Evolutionary conservation across 2,888 invertebrate genomes (phyloP).

Genomic region (Choristoneura rosaceana): DNA sequence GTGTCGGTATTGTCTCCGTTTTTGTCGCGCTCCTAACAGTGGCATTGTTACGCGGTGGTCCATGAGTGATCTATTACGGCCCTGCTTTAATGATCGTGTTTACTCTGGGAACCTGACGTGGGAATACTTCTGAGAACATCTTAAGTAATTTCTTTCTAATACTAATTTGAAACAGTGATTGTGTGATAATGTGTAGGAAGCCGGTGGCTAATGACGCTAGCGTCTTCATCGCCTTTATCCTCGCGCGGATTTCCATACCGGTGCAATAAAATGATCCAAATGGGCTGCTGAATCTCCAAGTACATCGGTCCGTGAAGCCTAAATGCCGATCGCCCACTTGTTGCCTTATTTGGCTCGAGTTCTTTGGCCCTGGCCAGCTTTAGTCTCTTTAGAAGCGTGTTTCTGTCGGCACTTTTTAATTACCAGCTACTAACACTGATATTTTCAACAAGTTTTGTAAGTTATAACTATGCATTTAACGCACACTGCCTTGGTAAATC

Average conservation of each 20-base stretch:
- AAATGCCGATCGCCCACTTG: conserved; percentile 79
- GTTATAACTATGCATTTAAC: too few relatives aligned
- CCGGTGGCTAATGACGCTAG: background rate
- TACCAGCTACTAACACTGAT: background rate
- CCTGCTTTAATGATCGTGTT: conserved; percentile 39
- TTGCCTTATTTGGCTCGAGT: conserved; percentile 59
- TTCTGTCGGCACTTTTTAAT: conserved; percentile 28
- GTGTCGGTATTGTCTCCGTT: conserved; percentile 65
- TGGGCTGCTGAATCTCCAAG: conserved; percentile 63
- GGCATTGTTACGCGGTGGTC: conserved; percentile 58
- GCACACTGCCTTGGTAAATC: background rate
- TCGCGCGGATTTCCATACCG: conserved; percentile 66
- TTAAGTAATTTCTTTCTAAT: conserved; percentile 38
- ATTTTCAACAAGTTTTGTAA: conserved; percentile 10
- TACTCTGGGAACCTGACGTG: conserved; percentile 40
- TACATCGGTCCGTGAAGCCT: conserved; percentile 56
- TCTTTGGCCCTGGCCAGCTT: conserved; percentile 65
- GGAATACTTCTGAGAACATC: conserved; percentile 38
- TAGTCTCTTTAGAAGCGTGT: conserved; percentile 45
- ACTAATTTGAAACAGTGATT: conserved; percentile 27
- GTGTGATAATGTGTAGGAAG: conserved; percentile 40
- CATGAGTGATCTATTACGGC: conserved; percentile 45
- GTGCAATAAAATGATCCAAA: conserved; percentile 66
- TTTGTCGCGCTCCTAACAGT: conserved; percentile 57
- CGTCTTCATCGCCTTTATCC: conserved; percentile 37